Evolutionary conservation across 53 echinoderm and acorn worm genomes (phyloP), one percentile per base, ranked within the genome.

Genomic region (Holothuria leucospilota): DNA sequence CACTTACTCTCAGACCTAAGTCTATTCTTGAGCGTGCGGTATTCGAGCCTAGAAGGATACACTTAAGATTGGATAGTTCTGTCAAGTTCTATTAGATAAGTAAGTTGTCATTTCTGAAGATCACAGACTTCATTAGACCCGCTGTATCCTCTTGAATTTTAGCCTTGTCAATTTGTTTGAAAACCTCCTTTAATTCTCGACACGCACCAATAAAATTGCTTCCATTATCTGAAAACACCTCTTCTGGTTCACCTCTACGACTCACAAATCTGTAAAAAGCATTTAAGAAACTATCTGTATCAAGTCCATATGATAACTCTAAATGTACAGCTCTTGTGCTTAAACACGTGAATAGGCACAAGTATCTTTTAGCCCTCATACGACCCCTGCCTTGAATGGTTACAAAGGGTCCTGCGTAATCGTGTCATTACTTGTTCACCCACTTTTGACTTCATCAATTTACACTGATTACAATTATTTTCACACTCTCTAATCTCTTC

Each of bases 271-370:
- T 5, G 29, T 62, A 82, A 34, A 82, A 82, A 0, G 62, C 82
- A 62, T 82, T 82, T 14, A 82, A 63, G 63, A 82, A 62, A 5
- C 60, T 82, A 38, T 82, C 62, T 1, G 82, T 49, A 38, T 82
- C 63, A 14, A 82, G 63, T 20, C 63, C 82, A 82, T 80, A 59
- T 13, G 81, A 58, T 58, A 82, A 0, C 29, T 82, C 82, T 34
- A 82, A 82, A 46, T 82, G 63, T 18, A 82, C 82, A 7, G 82
- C 82, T 30, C 82, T 82, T 1, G 82, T 82, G 29, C 62, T 63
- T 62, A 82, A 42, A 38, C 82, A 82, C 5, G 82, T 82, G 63
- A 82, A 82, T 1, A 82, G 63, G 59, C 82, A 82, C n/a, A 82
- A 63, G 59, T 62, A 82, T 20, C 62, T 29, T 29, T 82, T 82